Evolutionary conservation across 2,797 vertebrate species (phyloP).

Genomic region (Phoebastria nigripes): DNA sequence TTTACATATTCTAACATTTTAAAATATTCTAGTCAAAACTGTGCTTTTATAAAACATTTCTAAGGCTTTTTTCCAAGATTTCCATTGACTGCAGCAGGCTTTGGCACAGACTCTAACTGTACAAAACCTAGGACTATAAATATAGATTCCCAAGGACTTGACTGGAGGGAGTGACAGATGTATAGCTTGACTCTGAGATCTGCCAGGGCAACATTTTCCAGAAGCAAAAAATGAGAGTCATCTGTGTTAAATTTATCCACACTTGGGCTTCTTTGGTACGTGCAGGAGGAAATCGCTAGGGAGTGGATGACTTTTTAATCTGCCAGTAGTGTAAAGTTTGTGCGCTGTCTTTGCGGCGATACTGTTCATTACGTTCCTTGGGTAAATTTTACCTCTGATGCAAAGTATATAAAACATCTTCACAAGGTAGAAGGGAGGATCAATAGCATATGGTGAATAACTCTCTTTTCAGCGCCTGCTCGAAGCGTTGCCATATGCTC

Average conservation of each 20-base stretch:
- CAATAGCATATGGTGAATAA: neutral
- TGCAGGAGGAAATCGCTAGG: constrained; percentile 40
- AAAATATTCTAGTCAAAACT: constrained; percentile 1
- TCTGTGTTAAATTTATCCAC: constrained; percentile 48
- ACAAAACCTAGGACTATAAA: neutral
- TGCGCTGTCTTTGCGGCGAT: neutral
- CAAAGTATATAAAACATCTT: constrained; percentile 13
- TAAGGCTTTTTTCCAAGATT: neutral
- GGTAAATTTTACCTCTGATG: constrained; percentile 33
- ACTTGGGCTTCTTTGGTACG: constrained; percentile 39
- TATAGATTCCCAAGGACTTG: constrained; percentile 39
- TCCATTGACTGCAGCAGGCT: constrained; percentile 1
- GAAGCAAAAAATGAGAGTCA: constrained; percentile 56
- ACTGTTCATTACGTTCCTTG: constrained; percentile 17
- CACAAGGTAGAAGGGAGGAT: neutral
- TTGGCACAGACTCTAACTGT: neutral
- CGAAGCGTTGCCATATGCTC: neutral
- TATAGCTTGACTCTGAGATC: constrained; percentile 28
- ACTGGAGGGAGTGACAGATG: constrained; percentile 49
- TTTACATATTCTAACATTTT: neutral
- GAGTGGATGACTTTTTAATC: constrained; percentile 24
- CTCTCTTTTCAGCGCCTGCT: neutral
- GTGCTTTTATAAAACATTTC: neutral
- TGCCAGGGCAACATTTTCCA: constrained; percentile 40
- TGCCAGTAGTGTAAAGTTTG: constrained; percentile 13